A percentile compares a stretch with the other conserved stretches of the same genome.
phyloP scores from a whole-genome alignment of 64 coral and sea anemone species.

The Stichodactyla mertensii region DNA sequence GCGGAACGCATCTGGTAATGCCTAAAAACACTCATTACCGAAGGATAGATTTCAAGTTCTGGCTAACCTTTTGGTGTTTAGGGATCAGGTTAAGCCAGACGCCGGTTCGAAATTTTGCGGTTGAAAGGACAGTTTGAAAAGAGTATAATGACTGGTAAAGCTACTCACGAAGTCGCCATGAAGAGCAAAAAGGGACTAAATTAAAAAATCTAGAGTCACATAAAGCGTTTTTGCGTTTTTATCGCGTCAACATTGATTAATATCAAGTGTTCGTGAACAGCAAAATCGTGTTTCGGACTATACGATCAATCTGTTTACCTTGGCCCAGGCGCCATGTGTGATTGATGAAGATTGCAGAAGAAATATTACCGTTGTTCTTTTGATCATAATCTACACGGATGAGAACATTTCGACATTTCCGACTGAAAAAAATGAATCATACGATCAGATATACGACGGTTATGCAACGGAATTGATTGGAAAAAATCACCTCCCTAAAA shows the following conservation, averaged over 20 bases:
- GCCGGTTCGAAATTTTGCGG: neutral
- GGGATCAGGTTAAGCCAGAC: neutral
- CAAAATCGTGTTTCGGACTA: neutral
- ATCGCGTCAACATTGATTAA: neutral
- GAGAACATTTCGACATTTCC: neutral
- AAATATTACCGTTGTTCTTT: conserved; percentile 5
- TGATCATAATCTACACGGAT: neutral
- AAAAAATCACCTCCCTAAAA: neutral
- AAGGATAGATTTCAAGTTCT: too few relatives aligned
- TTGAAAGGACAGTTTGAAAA: neutral
- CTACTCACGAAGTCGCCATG: neutral
- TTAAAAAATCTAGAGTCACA: neutral
- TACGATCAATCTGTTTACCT: neutral
- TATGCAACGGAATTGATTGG: neutral
- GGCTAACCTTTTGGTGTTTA: neutral
- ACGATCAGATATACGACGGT: neutral
- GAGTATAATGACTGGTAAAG: neutral
- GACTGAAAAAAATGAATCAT: neutral
- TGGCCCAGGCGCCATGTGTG: neutral
- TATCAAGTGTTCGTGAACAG: neutral
- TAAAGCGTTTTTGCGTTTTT: neutral
- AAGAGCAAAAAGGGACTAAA: neutral
- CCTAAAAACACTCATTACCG: too few relatives aligned
- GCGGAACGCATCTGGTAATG: too few relatives aligned
- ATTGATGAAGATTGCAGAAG: conserved; percentile 5